A percentile compares a stretch with the other conserved stretches of the same genome.
Evolutionary conservation across 2,113 vertebrate species (phyloP).

Genomic region (Tragelaphus buxtoni): DNA sequence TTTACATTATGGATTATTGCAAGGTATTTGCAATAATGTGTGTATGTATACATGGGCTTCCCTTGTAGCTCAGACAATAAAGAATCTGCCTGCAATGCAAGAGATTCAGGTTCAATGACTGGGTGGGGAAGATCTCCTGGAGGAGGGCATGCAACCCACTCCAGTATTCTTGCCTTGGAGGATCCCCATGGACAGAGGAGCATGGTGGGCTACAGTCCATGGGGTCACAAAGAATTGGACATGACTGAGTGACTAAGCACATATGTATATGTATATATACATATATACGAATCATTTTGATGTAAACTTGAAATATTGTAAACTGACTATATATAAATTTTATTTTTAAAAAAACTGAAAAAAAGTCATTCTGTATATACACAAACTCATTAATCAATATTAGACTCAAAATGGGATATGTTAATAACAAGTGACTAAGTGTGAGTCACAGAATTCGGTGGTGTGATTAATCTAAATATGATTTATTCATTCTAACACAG

Average conservation of each 20-base stretch:
- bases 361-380: background rate
- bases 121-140: background rate
- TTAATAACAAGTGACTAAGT: background rate
- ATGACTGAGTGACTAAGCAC: background rate
- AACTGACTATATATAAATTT: background rate
- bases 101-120: background rate
- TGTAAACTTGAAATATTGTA: background rate
- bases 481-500: background rate
- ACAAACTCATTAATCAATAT: background rate
- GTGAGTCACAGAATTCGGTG: background rate
- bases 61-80: background rate
- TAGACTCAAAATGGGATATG: background rate
- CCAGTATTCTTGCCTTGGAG: background rate
- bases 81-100: background rate
- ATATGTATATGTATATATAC: background rate
- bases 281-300: background rate
- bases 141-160: background rate
- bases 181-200: background rate
- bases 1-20: too few species aligned
- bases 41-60: fast-evolving
- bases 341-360: background rate
- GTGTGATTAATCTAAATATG: background rate
- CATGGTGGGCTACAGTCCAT: background rate
- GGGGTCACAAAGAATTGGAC: background rate
- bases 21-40: too few species aligned